Percentiles rank a stretch among this genome's conserved stretches.
These are phyloP conservation scores for Drosophila grimshawi DNA, from an alignment of 1,140 invertebrate species.

Conservation along the genomic window DNA sequence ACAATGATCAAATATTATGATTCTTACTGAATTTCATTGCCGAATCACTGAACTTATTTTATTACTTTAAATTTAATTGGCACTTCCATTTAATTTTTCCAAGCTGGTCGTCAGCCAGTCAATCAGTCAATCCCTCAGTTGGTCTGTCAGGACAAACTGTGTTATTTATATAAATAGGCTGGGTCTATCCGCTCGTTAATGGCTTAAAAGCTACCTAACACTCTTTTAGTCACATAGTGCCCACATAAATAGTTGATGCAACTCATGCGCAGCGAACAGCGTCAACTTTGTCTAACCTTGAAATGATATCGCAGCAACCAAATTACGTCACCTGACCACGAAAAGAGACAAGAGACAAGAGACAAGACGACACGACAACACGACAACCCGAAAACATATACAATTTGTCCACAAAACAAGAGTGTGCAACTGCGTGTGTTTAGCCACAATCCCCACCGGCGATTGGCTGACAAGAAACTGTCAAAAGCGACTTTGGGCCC, in stretches of 20 bases:
- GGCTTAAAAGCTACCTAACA: not conserved
- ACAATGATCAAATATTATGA: too few species aligned
- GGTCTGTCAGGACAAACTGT: too few species aligned
- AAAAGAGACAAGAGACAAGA: constrained; percentile 6
- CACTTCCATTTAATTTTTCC: too few species aligned
- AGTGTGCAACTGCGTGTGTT: constrained; percentile 2
- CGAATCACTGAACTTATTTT: too few species aligned
- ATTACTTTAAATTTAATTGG: too few species aligned
- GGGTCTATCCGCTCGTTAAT: too few species aligned
- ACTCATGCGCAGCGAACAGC: constrained; percentile 20
- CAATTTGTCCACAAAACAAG: constrained; percentile 8
- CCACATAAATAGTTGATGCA: constrained; percentile 35
- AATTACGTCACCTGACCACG: constrained; percentile 63
- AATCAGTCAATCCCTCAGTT: too few species aligned
- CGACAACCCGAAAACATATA: too few species aligned
- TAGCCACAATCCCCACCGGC: not conserved
- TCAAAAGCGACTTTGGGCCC: constrained; percentile 59
- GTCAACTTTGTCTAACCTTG: constrained; percentile 54
- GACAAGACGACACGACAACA: constrained; percentile 14
- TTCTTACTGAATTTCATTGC: too few species aligned
- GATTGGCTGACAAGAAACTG: constrained; percentile 62
- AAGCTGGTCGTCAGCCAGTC: too few species aligned
- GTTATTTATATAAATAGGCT: not conserved
- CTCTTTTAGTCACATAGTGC: not conserved
- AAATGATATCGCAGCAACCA: constrained; percentile 35